Evolutionary conservation across 1,140 invertebrate species (phyloP), one percentile per base, ranked within the genome.

Genomic region (Drosophila seguyi): DNA sequence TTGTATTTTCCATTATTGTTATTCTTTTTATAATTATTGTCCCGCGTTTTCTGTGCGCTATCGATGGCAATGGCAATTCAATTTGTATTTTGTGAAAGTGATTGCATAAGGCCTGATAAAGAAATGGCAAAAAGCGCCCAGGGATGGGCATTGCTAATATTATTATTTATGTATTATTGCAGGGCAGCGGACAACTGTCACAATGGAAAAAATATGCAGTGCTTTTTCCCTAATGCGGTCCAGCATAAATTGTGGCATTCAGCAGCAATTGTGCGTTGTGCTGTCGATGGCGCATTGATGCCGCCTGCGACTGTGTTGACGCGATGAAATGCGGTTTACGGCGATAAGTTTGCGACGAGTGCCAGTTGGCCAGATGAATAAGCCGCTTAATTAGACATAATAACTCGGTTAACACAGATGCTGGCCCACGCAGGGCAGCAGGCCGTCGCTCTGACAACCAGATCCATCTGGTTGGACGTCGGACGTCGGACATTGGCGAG

Each of bases 1-100:
- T 71, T 81, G 48, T 56, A 38, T 48, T 77, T 71, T 48, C 22
- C 65, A 34, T 56, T 57, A 58, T 53, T 60, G 11, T 50, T 29
- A 18, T 50, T 29, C 10, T 50, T 13, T 48, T 72, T 60, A 36
- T 68, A 67, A 44, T 67, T 68, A 22, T 44, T 55, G 59, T 50
- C 41, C 4, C 16, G 10, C 31, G 16, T 31, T 60, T 73, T 53
- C 65, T 75, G 59, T 62, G n/a, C 53, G 27, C 29, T 20, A n/a
- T 34, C 52, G 34, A 25, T 55, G 34, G 55, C 39, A 55, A 59
- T 61, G 58, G 31, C 74, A 83, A 79, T 87, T 87, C 59, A 87
- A 87, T 88, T 87, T 80, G 42, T 79, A 67, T 75, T 74, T 83
- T 88, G 84, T 84, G 84, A 88, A 88, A 88, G 84, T 88, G 84